These are phyloP conservation scores for Cecropterus lyciades DNA, from an alignment of 1,140 invertebrate species.

Conservation along the genomic window DNA sequence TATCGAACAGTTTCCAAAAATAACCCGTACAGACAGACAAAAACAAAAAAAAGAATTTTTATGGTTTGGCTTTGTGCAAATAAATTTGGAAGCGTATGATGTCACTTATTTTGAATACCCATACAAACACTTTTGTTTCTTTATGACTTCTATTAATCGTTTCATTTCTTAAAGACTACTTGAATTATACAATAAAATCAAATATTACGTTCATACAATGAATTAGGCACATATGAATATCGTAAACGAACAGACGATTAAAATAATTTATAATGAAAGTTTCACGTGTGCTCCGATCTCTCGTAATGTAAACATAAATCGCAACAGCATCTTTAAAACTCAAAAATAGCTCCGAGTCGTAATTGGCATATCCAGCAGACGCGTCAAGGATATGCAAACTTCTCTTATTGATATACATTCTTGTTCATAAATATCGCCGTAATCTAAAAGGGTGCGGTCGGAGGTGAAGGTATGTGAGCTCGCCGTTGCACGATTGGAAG, in stretches of 20 bases:
- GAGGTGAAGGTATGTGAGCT: constrained; percentile 39
- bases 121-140: no score
- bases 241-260: constrained; percentile 37
- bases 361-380: constrained; percentile 61
- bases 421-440: constrained; percentile 43
- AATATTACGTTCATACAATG: no score
- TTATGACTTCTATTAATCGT: no score
- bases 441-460: constrained; percentile 40
- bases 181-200: no score
- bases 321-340: constrained; percentile 41
- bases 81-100: no score
- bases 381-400: constrained; percentile 42
- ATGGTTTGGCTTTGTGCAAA: no score
- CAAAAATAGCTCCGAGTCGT: constrained; percentile 54
- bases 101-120: no score
- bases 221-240: no score
- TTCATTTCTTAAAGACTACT: no score
- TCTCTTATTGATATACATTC: constrained; percentile 52
- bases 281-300: constrained; percentile 32
- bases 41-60: no score
- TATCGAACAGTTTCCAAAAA: no score
- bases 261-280: constrained; percentile 41
- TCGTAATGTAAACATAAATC: constrained; percentile 38
- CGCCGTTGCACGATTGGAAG: constrained; percentile 2
- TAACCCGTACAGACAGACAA: no score